Conservation (phyloP, 1,140 invertebrate species). For the Archegozetes longisetosus region DNA sequence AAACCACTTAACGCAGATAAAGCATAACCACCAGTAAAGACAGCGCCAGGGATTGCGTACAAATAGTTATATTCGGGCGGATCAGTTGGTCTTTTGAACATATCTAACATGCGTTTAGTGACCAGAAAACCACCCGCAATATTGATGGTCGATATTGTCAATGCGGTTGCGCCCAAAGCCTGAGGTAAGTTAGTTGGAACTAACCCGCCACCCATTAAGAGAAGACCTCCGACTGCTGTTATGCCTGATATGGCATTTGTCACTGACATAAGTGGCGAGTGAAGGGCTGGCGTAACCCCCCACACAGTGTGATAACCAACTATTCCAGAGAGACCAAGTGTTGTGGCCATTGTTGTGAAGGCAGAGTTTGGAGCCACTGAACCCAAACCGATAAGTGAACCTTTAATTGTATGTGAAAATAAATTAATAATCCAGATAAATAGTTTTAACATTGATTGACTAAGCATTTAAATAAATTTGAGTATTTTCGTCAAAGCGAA, state of each 20-base stretch:
- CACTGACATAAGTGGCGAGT: slow-evolving; percentile 81
- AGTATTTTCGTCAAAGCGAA: too few species aligned
- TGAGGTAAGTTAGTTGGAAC: slow-evolving; percentile 49
- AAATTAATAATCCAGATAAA: slow-evolving; percentile 41
- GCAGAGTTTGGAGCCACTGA: slow-evolving; percentile 56
- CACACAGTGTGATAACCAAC: slow-evolving; percentile 82
- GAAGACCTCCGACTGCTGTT: slow-evolving; percentile 68
- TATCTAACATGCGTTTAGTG: slow-evolving; percentile 77
- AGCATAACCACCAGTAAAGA: slow-evolving; percentile 57
- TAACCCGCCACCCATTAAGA: slow-evolving; percentile 61
- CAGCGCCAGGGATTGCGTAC: slow-evolving; percentile 54
- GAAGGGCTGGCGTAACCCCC: slow-evolving; percentile 74
- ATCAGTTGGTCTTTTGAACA: slow-evolving; percentile 68
- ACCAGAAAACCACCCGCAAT: slow-evolving; percentile 80
- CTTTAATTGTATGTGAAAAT: neutral
- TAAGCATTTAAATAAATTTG: slow-evolving; percentile 5
- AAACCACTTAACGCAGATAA: slow-evolving; percentile 43
- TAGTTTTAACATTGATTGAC: slow-evolving; percentile 9
- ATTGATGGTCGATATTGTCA: slow-evolving; percentile 76
- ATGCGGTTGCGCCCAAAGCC: slow-evolving; percentile 54
- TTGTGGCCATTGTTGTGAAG: slow-evolving; percentile 73
- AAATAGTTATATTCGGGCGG: slow-evolving; percentile 70
- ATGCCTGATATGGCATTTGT: slow-evolving; percentile 84
- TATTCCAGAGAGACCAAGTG: slow-evolving; percentile 61
- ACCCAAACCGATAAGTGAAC: slow-evolving; percentile 45